Evolutionary conservation across 92 coral and sea anemone genomes (phyloP).

Genomic region (Porites lobata): DNA sequence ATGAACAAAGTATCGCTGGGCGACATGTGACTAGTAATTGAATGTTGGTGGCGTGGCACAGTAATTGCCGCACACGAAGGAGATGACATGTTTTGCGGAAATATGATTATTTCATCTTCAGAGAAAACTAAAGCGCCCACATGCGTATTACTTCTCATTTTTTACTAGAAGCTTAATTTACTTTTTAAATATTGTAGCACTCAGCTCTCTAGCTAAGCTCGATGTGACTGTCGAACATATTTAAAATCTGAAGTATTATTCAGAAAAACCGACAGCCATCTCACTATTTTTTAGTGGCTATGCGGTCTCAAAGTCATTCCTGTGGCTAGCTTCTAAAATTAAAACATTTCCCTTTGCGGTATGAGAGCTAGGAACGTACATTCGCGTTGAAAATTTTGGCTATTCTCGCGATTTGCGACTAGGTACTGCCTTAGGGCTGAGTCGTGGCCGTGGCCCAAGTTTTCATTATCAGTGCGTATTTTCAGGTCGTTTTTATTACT

Average conservation of each 20-base stretch:
- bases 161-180: neutral
- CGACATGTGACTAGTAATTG: neutral
- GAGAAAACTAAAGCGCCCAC: neutral
- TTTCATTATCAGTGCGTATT: neutral
- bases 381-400: neutral
- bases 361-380: neutral
- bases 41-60: neutral
- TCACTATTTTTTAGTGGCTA: neutral
- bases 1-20: neutral
- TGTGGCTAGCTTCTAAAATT: constrained; percentile 12
- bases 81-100: constrained; percentile 19
- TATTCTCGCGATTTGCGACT: neutral
- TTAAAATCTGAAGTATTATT: neutral
- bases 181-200: no score
- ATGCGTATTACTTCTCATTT: neutral
- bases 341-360: neutral
- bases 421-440: no score
- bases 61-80: neutral
- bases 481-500: neutral
- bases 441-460: neutral
- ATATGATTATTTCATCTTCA: neutral
- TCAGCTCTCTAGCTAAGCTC: no score
- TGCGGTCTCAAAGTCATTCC: constrained; percentile 3
- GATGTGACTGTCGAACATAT: no score
- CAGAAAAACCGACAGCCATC: neutral